Evolutionary conservation across 1,140 invertebrate species (phyloP).

Genomic region (Panagrolaimus sp.): DNA sequence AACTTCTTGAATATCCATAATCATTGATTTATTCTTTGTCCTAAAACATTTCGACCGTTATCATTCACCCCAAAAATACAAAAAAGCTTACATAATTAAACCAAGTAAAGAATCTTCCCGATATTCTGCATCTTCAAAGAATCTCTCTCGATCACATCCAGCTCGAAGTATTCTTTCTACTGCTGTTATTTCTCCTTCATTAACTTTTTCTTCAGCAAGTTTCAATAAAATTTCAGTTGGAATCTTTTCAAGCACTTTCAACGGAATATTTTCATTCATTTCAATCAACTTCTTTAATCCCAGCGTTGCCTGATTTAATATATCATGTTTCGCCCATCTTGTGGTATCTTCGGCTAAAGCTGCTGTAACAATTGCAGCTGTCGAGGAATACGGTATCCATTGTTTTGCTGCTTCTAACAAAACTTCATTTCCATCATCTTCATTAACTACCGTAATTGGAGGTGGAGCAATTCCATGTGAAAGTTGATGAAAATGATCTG

Average conservation of each 20-base stretch:
- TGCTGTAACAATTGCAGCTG: neutral
- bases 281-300: neutral
- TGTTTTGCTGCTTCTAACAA: neutral
- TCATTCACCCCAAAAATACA: neutral
- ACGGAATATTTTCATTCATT: neutral
- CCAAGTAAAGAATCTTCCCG: conserved; percentile 1
- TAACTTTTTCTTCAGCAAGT: neutral
- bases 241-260: neutral
- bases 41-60: neutral
- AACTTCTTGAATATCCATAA: conserved; percentile 6
- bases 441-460: neutral
- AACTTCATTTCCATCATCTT: neutral
- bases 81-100: conserved; percentile 10
- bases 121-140: conserved; percentile 14
- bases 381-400: neutral
- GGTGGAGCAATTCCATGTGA: neutral
- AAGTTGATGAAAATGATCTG: neutral
- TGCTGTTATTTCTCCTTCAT: neutral
- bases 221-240: neutral
- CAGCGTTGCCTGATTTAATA: neutral
- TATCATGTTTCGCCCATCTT: neutral
- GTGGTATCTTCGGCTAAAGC: neutral
- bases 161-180: conserved; percentile 12
- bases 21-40: neutral
- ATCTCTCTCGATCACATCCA: conserved; percentile 4